phyloP scores from a whole-genome alignment of 2,113 vertebrate genomes.

The Vulpes vulpes region DNA sequence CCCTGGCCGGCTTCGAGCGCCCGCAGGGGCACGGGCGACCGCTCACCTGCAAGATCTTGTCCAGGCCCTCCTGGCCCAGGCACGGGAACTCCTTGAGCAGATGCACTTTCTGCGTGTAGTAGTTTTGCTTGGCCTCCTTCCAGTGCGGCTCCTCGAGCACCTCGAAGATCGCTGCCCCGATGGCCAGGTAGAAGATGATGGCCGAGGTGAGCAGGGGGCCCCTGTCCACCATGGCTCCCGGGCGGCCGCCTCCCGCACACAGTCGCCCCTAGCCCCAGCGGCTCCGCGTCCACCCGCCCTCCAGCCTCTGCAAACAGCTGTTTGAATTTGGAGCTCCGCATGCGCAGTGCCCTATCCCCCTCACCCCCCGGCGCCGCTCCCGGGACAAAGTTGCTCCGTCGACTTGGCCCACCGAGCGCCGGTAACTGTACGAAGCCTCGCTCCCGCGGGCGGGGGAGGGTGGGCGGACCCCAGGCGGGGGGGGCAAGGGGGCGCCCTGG shows the following conservation, averaged over 20 bases:
- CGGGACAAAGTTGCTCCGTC: constrained; percentile 47
- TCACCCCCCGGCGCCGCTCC: not conserved
- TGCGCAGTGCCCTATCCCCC: constrained; percentile 76
- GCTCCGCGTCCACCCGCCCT: not conserved
- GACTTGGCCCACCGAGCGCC: constrained; percentile 37
- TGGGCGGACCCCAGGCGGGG: not conserved
- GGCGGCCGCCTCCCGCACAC: not conserved
- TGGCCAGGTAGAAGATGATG: constrained; percentile 99
- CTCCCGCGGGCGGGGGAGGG: not conserved
- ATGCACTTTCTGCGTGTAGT: constrained; percentile 88
- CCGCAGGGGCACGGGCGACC: not conserved
- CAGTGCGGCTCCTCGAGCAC: constrained; percentile 97
- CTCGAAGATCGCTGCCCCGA: constrained; percentile 98
- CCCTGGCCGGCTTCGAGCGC: not conserved
- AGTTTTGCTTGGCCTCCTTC: constrained; percentile 90
- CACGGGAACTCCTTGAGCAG: constrained; percentile 94
- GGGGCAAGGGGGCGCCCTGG: not conserved
- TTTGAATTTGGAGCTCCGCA: constrained; percentile 87
- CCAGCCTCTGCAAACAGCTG: constrained; percentile 76
- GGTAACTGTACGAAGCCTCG: not conserved
- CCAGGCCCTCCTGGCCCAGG: constrained; percentile 92
- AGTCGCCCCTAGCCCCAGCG: constrained; percentile 55
- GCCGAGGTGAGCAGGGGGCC: constrained; percentile 97
- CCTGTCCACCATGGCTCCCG: constrained; percentile 96
- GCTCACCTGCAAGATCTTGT: constrained; percentile 95